Percentiles rank a stretch among this genome's conserved stretches.
Conservation (phyloP, 2,113 vertebrate genomes). For the Micromys minutus region DNA sequence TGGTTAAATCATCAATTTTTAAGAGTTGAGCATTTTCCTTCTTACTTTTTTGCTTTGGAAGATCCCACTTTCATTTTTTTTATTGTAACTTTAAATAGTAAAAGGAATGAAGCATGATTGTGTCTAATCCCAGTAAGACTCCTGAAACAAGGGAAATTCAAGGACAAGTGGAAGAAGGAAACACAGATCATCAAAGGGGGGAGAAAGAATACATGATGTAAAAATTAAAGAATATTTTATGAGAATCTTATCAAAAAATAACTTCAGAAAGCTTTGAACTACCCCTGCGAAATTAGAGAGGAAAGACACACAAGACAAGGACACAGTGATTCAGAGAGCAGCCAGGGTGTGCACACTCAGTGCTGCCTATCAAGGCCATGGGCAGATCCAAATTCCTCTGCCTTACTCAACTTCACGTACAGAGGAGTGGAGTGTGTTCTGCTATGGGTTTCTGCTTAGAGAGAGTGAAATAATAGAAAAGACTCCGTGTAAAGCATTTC, state of each 20-base stretch:
- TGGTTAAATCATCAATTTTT: conserved; percentile 23
- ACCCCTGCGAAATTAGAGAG: background rate
- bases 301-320: background rate
- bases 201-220: background rate
- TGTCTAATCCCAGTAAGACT: background rate
- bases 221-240: background rate
- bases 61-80: background rate
- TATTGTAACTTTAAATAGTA: conserved; percentile 20
- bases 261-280: background rate
- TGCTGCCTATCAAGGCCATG: background rate
- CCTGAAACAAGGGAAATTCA: background rate
- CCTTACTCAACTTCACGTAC: background rate
- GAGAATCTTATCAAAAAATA: background rate
- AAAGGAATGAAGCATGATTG: background rate
- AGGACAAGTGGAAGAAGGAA: background rate
- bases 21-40: conserved; percentile 35
- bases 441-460: background rate
- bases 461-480: background rate
- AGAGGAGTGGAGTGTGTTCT: background rate
- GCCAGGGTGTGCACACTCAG: background rate
- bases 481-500: background rate
- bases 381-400: background rate
- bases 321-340: background rate
- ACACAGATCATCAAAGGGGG: background rate
- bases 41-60: background rate